Conservation (phyloP, 2,888 invertebrate genomes). For the Plagodis dolabraria region DNA sequence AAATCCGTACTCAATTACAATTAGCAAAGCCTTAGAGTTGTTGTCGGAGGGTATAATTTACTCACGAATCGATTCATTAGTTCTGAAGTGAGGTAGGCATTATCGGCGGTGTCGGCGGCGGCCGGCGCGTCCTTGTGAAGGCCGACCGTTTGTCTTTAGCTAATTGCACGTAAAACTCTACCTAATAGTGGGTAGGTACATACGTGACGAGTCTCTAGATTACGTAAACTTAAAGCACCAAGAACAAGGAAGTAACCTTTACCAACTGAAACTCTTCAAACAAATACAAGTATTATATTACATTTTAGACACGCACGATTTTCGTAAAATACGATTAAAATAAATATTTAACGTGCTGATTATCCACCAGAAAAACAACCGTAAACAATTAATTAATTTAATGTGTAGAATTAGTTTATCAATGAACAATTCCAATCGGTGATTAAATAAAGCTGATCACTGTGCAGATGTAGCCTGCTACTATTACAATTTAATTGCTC, state of each 20-base stretch:
- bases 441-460: too few species aligned
- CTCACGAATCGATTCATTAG: constrained; percentile 21
- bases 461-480: too few species aligned
- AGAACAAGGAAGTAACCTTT: constrained; percentile 80
- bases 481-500: too few species aligned
- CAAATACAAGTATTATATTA: constrained; percentile 68
- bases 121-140: constrained; percentile 76
- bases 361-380: constrained; percentile 41
- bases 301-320: constrained; percentile 73
- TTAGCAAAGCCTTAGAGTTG: constrained; percentile 42
- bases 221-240: constrained; percentile 66
- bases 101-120: constrained; percentile 37
- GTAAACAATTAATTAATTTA: constrained; percentile 41
- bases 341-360: constrained; percentile 36
- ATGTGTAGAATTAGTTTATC: too few species aligned
- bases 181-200: constrained; percentile 39
- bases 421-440: too few species aligned
- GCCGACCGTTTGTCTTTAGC: constrained; percentile 58
- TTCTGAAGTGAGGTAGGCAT: constrained; percentile 7
- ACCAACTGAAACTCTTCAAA: constrained; percentile 72
- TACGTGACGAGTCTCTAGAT: constrained; percentile 65
- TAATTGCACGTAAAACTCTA: constrained; percentile 55
- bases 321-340: constrained; percentile 47
- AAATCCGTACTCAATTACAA: constrained; percentile 46
- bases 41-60: constrained; percentile 51